Evolutionary conservation across 2,113 vertebrate species (phyloP).

Genomic region (Pseudolaguvia tuberculata): DNA sequence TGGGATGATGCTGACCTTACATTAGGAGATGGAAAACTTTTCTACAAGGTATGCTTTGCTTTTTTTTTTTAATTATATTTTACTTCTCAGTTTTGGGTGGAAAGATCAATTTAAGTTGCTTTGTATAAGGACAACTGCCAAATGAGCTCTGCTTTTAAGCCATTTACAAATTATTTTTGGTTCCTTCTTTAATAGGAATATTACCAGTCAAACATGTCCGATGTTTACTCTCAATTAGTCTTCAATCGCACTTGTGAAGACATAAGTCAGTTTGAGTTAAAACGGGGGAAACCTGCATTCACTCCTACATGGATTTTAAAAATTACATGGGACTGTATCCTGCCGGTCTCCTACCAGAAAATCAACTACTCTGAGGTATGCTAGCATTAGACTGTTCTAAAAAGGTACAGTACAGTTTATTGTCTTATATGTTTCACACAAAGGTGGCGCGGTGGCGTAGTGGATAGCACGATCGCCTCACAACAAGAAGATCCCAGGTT

Average conservation of each 20-base stretch:
- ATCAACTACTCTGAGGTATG: conserved; percentile 68
- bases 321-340: conserved; percentile 74
- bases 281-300: conserved; percentile 55
- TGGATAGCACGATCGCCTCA: too few relatives aligned
- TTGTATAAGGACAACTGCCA: too few relatives aligned
- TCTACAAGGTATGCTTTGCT: conserved; percentile 64
- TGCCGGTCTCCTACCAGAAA: conserved; percentile 69
- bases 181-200: conserved; percentile 58
- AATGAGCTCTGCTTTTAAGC: neutral
- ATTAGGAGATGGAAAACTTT: conserved; percentile 61
- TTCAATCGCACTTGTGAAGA: conserved; percentile 69
- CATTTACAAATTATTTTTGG: neutral
- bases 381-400: neutral
- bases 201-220: conserved; percentile 48
- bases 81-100: too few relatives aligned
- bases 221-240: conserved; percentile 68
- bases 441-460: too few relatives aligned
- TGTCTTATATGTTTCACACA: neutral
- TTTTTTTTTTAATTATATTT: too few relatives aligned
- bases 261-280: conserved; percentile 63
- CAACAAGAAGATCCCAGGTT: too few relatives aligned
- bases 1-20: conserved; percentile 77
- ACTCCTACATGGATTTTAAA: conserved; percentile 73
- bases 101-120: neutral
- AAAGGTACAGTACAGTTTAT: too few relatives aligned